Conservation (phyloP, 2,797 vertebrate species). For the Mus spretus region DNA sequence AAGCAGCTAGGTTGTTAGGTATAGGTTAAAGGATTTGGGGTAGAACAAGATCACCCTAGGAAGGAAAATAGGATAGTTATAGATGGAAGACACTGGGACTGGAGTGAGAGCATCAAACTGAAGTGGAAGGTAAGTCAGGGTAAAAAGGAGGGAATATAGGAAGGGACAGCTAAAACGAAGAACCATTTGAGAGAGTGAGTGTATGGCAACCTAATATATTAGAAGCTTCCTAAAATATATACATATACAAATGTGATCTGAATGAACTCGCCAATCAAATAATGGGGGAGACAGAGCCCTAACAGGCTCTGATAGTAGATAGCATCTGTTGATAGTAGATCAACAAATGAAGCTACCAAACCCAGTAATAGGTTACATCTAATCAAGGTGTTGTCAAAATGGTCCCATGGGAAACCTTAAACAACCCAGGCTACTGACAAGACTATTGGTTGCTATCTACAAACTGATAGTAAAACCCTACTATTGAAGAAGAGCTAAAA, state of each 20-base stretch:
- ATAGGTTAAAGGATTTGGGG: neutral
- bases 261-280: neutral
- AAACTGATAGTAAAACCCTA: neutral
- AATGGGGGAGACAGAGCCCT: neutral
- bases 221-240: neutral
- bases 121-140: neutral
- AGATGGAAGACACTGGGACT: neutral
- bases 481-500: neutral
- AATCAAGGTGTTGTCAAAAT: neutral
- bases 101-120: neutral
- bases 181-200: neutral
- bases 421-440: neutral
- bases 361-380: neutral
- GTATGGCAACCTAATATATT: neutral
- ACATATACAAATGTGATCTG: neutral
- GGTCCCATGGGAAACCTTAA: neutral
- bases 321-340: too few relatives aligned
- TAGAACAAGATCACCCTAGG: neutral
- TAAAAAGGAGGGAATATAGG: neutral
- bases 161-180: neutral
- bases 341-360: neutral
- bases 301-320: too few relatives aligned
- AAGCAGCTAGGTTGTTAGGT: neutral
- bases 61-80: neutral
- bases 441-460: neutral